Base-by-base conservation (phyloP, 2,888 invertebrate genomes). In the Diabrotica balteata region DNA sequence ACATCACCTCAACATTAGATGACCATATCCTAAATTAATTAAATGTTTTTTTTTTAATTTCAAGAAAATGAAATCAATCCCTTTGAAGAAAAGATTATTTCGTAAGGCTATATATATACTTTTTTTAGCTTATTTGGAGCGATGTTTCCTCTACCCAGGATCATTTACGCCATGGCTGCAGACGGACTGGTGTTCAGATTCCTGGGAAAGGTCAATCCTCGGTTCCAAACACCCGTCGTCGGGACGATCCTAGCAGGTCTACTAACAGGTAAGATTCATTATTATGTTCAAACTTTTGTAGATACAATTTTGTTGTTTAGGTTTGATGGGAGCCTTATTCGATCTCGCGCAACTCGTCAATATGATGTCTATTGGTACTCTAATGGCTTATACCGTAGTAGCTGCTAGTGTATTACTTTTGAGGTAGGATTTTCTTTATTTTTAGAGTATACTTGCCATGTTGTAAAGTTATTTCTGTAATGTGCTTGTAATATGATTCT, bases 141-240 rank as follows among this genome's bases (percentile, higher is more conserved):
- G 0, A 93, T 95, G 87, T 95, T 93, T 80, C 94, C 95, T 0
- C 84, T 96, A 53, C 95, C 96, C 0, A 88, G 96, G 70, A 91
- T 95, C 60, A 90, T 95, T 59, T 96, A 95, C 84, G 93, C 95
- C 43, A 95, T 96, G 95, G 90, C 95, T 0, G 87, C 90, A 8
- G 96, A 96, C 82, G 95, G 95, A 0, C 85, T 96, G 42, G 87
- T 96, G 75, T 96, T 93, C 84, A 86, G 88, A 70, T 91, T 88
- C 83, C 85, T 94, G 82, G 93, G 94, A 1, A 86, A 86, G 68
- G 91, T 96, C 7, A 90, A 89, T 83, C 86, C 88, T 42, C 87
- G 88, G 72, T 94, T 91, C 80, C 92, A 93, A 76, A 93, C 94
- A 1, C 95, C 95, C 0, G 85, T 72, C 11, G 65, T 72, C 11